phyloP scores from a whole-genome alignment of 2,888 invertebrate species.

The Leuctra nigra region DNA sequence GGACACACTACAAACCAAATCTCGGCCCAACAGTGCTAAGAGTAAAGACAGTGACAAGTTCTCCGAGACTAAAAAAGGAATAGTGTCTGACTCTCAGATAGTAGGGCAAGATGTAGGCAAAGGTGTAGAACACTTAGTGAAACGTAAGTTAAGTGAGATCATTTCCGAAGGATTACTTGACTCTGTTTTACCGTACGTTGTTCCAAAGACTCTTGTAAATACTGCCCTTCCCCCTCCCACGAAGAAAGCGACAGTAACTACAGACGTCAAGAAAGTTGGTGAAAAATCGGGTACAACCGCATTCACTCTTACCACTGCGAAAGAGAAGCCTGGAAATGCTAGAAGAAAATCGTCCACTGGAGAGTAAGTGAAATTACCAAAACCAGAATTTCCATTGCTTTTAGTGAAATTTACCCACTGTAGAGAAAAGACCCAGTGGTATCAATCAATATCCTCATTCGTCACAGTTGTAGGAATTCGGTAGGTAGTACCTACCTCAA shows the following conservation, averaged over 20 bases:
- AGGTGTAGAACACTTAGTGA: constrained; percentile 31
- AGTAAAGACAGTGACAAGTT: not conserved
- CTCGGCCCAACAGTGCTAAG: not conserved
- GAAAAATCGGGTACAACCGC: not conserved
- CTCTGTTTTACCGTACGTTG: constrained; percentile 71
- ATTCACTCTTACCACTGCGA: not conserved
- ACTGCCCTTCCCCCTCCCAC: not conserved
- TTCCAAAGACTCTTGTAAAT: constrained; percentile 46
- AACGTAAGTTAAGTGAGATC: constrained; percentile 50
- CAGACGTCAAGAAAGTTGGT: constrained; percentile 15
- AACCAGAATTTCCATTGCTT: too few relatives aligned
- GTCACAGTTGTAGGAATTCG: too few relatives aligned
- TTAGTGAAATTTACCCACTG: too few relatives aligned
- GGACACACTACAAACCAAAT: not conserved
- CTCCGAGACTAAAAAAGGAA: too few relatives aligned
- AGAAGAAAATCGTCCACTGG: constrained; percentile 21
- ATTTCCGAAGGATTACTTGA: constrained; percentile 77
- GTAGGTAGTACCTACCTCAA: too few relatives aligned
- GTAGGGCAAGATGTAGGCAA: constrained; percentile 1
- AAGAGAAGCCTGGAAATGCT: constrained; percentile 13
- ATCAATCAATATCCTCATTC: too few relatives aligned
- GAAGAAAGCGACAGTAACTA: constrained; percentile 11
- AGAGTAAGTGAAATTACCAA: too few relatives aligned
- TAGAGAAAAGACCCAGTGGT: too few relatives aligned
- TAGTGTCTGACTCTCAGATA: not conserved